Percentiles rank a stretch among this genome's conserved stretches.
Evolutionary conservation across 2,888 invertebrate genomes (phyloP).

Genomic region (Eupithecia tripunctaria): DNA sequence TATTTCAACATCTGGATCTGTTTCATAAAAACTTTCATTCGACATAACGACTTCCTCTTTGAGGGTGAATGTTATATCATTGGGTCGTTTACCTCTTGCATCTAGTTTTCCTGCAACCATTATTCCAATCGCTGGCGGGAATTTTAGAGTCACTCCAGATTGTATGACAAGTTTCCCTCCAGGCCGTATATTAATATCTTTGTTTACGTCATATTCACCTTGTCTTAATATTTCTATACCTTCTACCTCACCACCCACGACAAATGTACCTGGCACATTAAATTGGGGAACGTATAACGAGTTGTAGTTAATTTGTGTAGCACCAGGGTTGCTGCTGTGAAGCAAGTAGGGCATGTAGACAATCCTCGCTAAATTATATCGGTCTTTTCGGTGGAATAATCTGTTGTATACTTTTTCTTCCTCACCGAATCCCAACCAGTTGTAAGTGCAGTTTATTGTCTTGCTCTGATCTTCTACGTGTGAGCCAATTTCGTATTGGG

Average conservation of each 20-base stretch:
- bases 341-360: constrained; percentile 95
- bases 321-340: constrained; percentile 94
- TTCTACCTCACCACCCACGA: constrained; percentile 96
- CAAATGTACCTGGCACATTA: constrained; percentile 87
- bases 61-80: constrained; percentile 91
- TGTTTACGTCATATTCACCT: constrained; percentile 95
- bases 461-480: constrained; percentile 97
- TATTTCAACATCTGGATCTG: constrained; percentile 83
- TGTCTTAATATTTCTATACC: constrained; percentile 92
- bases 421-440: constrained; percentile 93
- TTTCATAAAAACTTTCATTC: constrained; percentile 86
- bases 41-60: constrained; percentile 89
- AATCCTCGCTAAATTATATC: constrained; percentile 97
- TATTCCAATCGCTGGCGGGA: constrained; percentile 97
- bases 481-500: constrained; percentile 97
- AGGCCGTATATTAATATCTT: constrained; percentile 97
- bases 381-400: constrained; percentile 93
- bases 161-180: constrained; percentile 95
- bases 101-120: constrained; percentile 97
- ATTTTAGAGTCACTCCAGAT: constrained; percentile 94
- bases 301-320: constrained; percentile 91
- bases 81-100: constrained; percentile 91
- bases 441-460: constrained; percentile 95
- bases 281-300: constrained; percentile 92
- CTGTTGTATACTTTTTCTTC: constrained; percentile 90